A percentile compares a stretch with the other conserved stretches of the same genome.
phyloP scores from a whole-genome alignment of 2,888 invertebrate species.

The Ennomos erosarius region DNA sequence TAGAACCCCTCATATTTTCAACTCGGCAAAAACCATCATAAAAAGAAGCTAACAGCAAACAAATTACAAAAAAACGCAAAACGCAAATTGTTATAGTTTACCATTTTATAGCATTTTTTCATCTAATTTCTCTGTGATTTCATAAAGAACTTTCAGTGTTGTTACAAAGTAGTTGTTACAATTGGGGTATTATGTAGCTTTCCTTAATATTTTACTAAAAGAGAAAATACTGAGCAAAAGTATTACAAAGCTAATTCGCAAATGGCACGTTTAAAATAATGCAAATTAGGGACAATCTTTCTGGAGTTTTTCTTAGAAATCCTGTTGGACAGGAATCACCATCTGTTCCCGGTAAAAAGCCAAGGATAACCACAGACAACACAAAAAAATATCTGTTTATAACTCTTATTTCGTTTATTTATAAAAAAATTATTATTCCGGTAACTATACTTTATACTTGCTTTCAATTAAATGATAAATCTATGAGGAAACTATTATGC shows the following conservation, averaged over 20 bases:
- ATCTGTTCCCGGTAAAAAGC: constrained; percentile 25
- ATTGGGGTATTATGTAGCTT: constrained; percentile 12
- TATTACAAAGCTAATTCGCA: constrained; percentile 28
- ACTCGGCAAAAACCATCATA: no score
- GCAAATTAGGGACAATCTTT: constrained; percentile 30
- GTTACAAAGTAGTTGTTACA: constrained; percentile 14
- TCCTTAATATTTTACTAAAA: constrained; percentile 27
- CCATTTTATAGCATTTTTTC: constrained; percentile 16
- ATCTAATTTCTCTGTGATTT: constrained; percentile 20
- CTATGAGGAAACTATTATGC: constrained; percentile 16
- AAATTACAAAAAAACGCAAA: no score
- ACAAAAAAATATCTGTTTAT: constrained; percentile 6
- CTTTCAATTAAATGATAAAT: constrained; percentile 15
- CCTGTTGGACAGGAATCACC: constrained; percentile 23
- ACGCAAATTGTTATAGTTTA: constrained; percentile 15
- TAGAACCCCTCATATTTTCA: no score
- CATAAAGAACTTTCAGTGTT: constrained; percentile 19
- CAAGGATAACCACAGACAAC: constrained; percentile 8
- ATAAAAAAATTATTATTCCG: background rate
- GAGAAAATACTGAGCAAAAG: constrained; percentile 21
- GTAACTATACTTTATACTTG: constrained; percentile 7
- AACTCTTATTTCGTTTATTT: background rate
- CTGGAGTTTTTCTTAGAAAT: constrained; percentile 22
- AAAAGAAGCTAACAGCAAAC: constrained; percentile 1
- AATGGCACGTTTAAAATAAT: constrained; percentile 33